Percentiles rank a stretch among this genome's conserved stretches.
Evolutionary conservation across 1,140 invertebrate genomes (phyloP).

Genomic region (Vanessa atalanta): DNA sequence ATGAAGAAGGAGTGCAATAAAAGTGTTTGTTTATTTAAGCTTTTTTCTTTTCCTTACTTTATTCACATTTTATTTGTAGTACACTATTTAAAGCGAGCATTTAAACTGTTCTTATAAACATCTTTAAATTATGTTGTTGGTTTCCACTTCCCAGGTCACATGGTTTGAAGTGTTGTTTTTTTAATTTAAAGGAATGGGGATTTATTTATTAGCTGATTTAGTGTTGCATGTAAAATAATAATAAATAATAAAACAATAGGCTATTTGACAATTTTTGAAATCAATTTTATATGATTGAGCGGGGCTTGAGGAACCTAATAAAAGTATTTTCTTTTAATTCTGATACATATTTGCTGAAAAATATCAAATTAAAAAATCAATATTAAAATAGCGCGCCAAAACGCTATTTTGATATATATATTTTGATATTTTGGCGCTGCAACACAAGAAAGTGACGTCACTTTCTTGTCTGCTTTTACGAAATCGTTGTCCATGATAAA

Average conservation of each 20-base stretch:
- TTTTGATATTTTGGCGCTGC: too few relatives aligned
- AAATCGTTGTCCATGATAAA: too few relatives aligned
- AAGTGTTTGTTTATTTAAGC: conserved; percentile 2
- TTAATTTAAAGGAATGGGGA: background rate
- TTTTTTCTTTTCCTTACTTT: background rate
- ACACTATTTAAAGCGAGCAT: background rate
- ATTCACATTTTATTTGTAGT: background rate
- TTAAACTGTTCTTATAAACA: background rate
- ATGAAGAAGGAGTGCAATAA: conserved; percentile 1
- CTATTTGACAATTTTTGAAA: too few relatives aligned
- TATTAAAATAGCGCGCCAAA: too few relatives aligned
- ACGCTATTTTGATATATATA: too few relatives aligned
- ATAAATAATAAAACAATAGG: background rate
- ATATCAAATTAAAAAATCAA: too few relatives aligned
- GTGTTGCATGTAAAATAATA: background rate
- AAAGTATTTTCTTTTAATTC: too few relatives aligned
- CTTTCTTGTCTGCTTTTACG: too few relatives aligned
- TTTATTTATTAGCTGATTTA: background rate
- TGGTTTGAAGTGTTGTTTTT: background rate
- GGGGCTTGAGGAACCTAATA: too few relatives aligned
- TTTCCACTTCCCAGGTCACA: background rate
- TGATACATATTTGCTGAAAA: too few relatives aligned
- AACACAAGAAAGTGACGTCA: too few relatives aligned
- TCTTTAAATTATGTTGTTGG: background rate
- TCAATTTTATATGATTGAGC: too few relatives aligned